phyloP scores from a whole-genome alignment of 2,888 invertebrate species.

The Malthinus seriepunctatus region DNA sequence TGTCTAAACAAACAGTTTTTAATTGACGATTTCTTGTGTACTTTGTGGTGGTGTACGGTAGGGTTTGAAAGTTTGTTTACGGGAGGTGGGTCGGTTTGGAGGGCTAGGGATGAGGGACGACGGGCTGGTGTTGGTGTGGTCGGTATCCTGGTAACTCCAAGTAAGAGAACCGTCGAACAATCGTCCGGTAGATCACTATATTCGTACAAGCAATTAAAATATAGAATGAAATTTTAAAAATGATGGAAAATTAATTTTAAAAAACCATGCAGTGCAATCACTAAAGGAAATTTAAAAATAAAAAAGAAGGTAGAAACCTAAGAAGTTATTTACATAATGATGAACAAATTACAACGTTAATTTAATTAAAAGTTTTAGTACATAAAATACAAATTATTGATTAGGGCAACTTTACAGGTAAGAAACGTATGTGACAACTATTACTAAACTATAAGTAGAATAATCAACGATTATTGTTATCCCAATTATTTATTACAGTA shows the following conservation, averaged over 20 bases:
- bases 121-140: slow-evolving; percentile 50
- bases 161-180: slow-evolving; percentile 63
- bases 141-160: slow-evolving; percentile 63
- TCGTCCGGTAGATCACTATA: slow-evolving; percentile 67
- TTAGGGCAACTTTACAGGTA: too few relatives aligned
- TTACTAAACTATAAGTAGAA: too few relatives aligned
- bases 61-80: slow-evolving; percentile 9
- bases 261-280: background rate
- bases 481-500: background rate
- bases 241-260: too few relatives aligned
- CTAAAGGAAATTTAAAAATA: too few relatives aligned
- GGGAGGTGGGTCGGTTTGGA: slow-evolving; percentile 30
- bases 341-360: too few relatives aligned
- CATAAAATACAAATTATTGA: too few relatives aligned
- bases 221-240: too few relatives aligned
- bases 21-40: slow-evolving; percentile 4
- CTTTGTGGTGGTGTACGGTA: background rate
- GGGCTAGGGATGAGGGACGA: slow-evolving; percentile 47
- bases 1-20: background rate
- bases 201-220: slow-evolving; percentile 21
- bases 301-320: too few relatives aligned
- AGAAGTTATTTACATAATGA: background rate
- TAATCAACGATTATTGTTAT: too few relatives aligned
- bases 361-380: too few relatives aligned
- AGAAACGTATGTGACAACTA: too few relatives aligned